Percentiles rank a stretch among this genome's conserved stretches.
phyloP scores from a whole-genome alignment of 2,113 vertebrate species.

The Dicrurus megarhynchus region DNA sequence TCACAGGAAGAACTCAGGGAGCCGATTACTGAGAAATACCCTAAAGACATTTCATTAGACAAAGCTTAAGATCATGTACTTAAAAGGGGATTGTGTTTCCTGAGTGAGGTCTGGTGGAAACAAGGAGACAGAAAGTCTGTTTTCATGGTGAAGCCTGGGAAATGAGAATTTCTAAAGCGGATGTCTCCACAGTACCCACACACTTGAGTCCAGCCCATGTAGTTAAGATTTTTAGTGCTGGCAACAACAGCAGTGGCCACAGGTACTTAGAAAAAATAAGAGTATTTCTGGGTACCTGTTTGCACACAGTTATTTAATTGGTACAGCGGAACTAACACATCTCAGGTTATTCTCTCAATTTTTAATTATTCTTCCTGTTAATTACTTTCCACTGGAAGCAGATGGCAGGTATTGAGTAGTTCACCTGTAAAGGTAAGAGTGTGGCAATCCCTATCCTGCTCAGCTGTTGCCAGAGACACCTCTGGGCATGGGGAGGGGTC shows the following conservation, averaged over 20 bases:
- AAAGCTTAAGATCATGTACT: slow-evolving; percentile 10
- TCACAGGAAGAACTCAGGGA: slow-evolving; percentile 10
- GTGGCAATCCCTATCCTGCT: not conserved
- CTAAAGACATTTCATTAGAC: slow-evolving; percentile 40
- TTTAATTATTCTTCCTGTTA: not conserved
- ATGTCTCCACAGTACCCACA: not conserved
- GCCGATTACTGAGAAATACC: not conserved
- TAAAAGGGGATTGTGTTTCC: slow-evolving; percentile 27
- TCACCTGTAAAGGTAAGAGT: not conserved
- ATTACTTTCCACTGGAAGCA: not conserved
- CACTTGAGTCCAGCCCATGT: not conserved
- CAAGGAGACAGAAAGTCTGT: slow-evolving; percentile 10
- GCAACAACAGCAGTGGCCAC: not conserved
- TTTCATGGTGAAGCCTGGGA: not conserved
- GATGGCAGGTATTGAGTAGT: not conserved
- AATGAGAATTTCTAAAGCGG: not conserved
- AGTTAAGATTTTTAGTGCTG: not conserved
- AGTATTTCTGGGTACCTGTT: not conserved
- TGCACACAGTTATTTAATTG: not conserved
- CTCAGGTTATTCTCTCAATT: not conserved
- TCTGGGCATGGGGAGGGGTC: not conserved
- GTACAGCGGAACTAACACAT: not conserved
- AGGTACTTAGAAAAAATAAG: not conserved
- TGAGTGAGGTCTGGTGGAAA: not conserved
- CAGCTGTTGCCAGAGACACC: not conserved